phyloP scores from a whole-genome alignment of 2,113 vertebrate genomes.

The Colossoma macropomum region DNA sequence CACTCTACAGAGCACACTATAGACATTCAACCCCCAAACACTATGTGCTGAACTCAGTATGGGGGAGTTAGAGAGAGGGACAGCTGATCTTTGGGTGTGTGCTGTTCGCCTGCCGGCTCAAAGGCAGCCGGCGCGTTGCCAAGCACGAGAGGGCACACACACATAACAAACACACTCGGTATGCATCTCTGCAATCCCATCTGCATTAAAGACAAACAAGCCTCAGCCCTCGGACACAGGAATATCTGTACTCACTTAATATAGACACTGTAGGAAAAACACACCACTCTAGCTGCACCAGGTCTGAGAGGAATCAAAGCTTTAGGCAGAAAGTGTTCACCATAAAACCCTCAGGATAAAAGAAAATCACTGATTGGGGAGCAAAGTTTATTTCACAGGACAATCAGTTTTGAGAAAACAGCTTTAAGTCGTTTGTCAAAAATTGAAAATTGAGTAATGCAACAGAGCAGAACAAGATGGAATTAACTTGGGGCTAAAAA shows the following conservation, averaged over 20 bases:
- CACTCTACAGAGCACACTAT: neutral
- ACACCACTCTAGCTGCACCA: neutral
- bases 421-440: neutral
- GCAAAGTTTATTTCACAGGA: conserved; percentile 31
- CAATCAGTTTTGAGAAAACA: conserved; percentile 10
- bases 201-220: conserved; percentile 56
- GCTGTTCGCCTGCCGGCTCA: conserved; percentile 62
- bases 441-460: neutral
- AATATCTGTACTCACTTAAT: conserved; percentile 44
- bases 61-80: conserved; percentile 65
- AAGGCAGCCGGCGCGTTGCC: conserved; percentile 72
- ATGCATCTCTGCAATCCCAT: conserved; percentile 55
- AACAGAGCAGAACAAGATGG: neutral
- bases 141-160: conserved; percentile 69
- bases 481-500: conserved; percentile 20
- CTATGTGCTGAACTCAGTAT: conserved; percentile 19
- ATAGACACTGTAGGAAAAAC: conserved; percentile 29
- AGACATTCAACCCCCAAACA: neutral
- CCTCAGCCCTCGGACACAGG: conserved; percentile 52
- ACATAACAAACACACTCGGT: conserved; percentile 67
- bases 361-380: neutral
- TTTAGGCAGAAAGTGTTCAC: conserved; percentile 29
- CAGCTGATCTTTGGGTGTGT: conserved; percentile 75
- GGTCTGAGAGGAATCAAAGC: conserved; percentile 22
- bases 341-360: conserved; percentile 15